Percentiles rank a stretch among this genome's conserved stretches.
Conservation (phyloP, 2,888 invertebrate genomes). For the Lasioglossum villosulum region DNA sequence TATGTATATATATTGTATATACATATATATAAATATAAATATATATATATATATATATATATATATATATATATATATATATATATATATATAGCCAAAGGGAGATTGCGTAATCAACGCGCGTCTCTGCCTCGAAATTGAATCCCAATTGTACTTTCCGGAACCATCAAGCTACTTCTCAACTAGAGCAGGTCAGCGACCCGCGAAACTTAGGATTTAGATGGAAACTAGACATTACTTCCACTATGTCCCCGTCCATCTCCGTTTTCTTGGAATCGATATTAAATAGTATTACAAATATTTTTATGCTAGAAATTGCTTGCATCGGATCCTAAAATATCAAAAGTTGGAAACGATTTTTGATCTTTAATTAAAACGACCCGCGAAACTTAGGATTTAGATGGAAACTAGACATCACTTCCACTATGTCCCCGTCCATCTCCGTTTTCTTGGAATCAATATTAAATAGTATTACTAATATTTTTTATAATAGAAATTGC, state of each 20-base stretch:
- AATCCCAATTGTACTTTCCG: constrained; percentile 35
- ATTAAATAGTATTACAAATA: not conserved
- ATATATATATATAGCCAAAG: not conserved
- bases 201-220: not conserved
- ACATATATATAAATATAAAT: too few species aligned
- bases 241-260: not conserved
- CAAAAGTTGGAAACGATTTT: too few species aligned
- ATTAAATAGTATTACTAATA: too few species aligned
- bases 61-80: too few species aligned
- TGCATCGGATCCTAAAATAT: too few species aligned
- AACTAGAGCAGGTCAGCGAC: constrained; percentile 6
- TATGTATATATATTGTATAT: not conserved
- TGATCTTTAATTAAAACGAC: too few species aligned
- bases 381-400: too few species aligned
- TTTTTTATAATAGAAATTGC: not conserved
- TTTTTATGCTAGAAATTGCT: not conserved
- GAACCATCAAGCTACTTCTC: not conserved
- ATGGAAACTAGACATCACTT: too few species aligned
- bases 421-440: too few species aligned
- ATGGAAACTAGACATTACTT: not conserved
- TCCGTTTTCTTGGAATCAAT: too few species aligned
- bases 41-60: not conserved
- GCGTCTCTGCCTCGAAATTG: constrained; percentile 22
- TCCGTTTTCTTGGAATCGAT: not conserved
- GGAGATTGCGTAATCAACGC: constrained; percentile 44